Evolutionary conservation across 2,888 invertebrate genomes (phyloP).

Genomic region (Morinoia aosen): DNA sequence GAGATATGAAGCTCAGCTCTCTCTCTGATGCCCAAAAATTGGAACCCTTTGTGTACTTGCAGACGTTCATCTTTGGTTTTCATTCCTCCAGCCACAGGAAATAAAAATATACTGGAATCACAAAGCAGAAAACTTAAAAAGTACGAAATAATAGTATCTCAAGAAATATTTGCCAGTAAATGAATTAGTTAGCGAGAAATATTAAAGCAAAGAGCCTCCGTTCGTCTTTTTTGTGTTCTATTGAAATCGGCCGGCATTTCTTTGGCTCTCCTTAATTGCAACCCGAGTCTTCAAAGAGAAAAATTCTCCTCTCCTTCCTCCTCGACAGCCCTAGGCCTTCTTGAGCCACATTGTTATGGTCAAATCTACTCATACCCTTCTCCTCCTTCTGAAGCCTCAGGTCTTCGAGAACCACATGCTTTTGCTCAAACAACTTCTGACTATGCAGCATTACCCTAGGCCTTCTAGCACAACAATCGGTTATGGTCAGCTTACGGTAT

Average conservation of each 20-base stretch:
- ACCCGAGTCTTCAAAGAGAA: background rate
- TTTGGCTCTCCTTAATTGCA: background rate
- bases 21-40: background rate
- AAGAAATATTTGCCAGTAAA: background rate
- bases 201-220: background rate
- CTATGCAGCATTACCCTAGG: too few relatives aligned
- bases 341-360: too few relatives aligned
- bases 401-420: too few relatives aligned
- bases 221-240: background rate
- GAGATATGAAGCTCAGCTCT: background rate
- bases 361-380: too few relatives aligned
- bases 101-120: background rate
- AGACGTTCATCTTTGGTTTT: background rate
- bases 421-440: too few relatives aligned
- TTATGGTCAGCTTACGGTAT: too few relatives aligned
- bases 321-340: background rate
- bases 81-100: background rate
- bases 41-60: background rate
- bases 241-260: background rate
- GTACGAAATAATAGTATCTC: background rate
- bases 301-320: background rate
- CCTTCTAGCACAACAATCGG: too few relatives aligned
- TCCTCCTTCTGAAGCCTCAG: too few relatives aligned
- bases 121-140: background rate
- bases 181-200: background rate